Base-by-base conservation (phyloP, 2,113 vertebrate genomes). In the Mionectes macconnelli region DNA sequence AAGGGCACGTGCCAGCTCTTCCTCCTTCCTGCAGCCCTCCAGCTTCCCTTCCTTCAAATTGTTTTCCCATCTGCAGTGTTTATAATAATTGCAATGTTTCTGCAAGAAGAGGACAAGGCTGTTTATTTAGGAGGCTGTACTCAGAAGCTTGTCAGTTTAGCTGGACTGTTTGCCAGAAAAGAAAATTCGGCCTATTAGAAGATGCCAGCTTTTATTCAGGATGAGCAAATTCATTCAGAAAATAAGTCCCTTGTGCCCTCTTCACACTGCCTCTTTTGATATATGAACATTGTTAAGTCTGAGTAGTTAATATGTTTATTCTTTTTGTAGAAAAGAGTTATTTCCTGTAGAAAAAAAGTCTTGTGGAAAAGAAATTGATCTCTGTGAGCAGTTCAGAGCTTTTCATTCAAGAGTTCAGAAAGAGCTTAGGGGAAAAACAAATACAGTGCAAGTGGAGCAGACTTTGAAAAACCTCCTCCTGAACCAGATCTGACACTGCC, bases 121-220 rank as follows among this genome's bases (percentile, higher is more conserved):
- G 63, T 90, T 97, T 95, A 76, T 77, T 96, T 93, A 70, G 79
- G 50, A 96, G 59, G 42, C 39, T 93, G 55, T 74, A 47, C 82
- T 91, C 78, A 70, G 72, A 93, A 95, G 31, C 50, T 55, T 91
- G 87, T 85, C 89, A 76, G 27, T 91, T 91, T 90, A 81, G 39
- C 52, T 47, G 76, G 60, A 67, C 64, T 77, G 23, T 70, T 93
- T 62, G 35, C 75, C 86, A 85, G 63, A 83, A 89, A 91, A 94
- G 30, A 82, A 94, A 91, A 91, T 66, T 70, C 50, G 22, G 19
- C 60, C 72, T 87, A 59, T 94, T 87, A 83, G 87, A 80, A 85
- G 90, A 85, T 91, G 95, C 82, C 84, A 96, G 35, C 67, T 91
- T 95, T 95, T 90, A 90, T 91, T 97, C 93, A 74, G 70, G 90